Evolutionary conservation across 1,140 invertebrate species (phyloP).

Genomic region (Phymorhynchus buccinoides): DNA sequence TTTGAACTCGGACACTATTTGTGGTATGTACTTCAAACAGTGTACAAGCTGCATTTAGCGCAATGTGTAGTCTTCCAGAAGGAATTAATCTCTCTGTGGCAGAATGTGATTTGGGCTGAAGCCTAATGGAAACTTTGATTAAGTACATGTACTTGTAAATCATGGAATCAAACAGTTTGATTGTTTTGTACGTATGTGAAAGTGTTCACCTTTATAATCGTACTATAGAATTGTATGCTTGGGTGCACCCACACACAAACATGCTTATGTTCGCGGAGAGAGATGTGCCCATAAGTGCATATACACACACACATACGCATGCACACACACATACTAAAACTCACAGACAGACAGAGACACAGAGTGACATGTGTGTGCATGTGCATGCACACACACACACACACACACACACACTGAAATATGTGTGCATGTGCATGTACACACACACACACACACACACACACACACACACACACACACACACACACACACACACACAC

Average conservation of each 20-base stretch:
- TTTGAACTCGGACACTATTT: not conserved
- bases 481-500: slow-evolving; percentile 10
- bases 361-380: not conserved
- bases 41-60: not conserved
- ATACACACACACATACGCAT: not conserved
- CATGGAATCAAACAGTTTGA: not conserved
- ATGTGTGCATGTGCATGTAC: not conserved
- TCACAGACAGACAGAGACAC: too few species aligned
- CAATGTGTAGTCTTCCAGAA: not conserved
- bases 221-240: too few species aligned
- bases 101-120: not conserved
- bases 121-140: not conserved
- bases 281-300: too few species aligned
- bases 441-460: slow-evolving; percentile 10
- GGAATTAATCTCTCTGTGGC: not conserved
- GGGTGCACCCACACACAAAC: not conserved
- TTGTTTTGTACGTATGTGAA: not conserved
- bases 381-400: not conserved
- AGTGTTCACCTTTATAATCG: too few species aligned
- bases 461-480: slow-evolving; percentile 10
- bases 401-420: not conserved
- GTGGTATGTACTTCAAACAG: not conserved
- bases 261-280: too few species aligned
- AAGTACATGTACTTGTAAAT: too few species aligned
- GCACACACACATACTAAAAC: not conserved